Percentiles rank a stretch among this genome's conserved stretches.
phyloP scores from a whole-genome alignment of 2,888 invertebrate species.

The Drosophila suboccidentalis region DNA sequence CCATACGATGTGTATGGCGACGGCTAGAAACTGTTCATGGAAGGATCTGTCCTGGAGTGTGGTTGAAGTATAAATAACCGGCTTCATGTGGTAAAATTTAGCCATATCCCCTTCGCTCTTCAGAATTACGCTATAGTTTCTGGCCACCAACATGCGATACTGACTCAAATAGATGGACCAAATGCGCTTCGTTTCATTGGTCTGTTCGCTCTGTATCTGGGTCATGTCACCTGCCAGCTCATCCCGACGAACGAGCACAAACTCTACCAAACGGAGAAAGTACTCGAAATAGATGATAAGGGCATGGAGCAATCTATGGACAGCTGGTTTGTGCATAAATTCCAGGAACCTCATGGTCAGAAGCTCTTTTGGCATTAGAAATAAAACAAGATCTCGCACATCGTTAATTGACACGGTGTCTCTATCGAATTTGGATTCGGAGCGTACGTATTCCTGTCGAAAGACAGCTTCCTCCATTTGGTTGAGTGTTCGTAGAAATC shows the following conservation, averaged over 20 bases:
- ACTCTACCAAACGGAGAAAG: constrained; percentile 83
- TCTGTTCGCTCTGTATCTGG: constrained; percentile 80
- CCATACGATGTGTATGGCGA: constrained; percentile 83
- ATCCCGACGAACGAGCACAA: constrained; percentile 82
- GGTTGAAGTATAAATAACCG: constrained; percentile 76
- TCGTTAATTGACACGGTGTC: constrained; percentile 82
- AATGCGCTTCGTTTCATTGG: constrained; percentile 77
- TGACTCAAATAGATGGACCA: constrained; percentile 81
- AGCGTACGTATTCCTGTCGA: constrained; percentile 75
- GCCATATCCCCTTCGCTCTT: constrained; percentile 79
- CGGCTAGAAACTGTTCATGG: constrained; percentile 82
- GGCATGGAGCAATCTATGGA: constrained; percentile 80
- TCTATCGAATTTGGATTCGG: constrained; percentile 66
- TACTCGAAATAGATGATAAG: constrained; percentile 84
- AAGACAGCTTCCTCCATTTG: constrained; percentile 83
- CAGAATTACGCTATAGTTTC: constrained; percentile 83
- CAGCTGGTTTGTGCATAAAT: constrained; percentile 80
- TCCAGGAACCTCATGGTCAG: constrained; percentile 74
- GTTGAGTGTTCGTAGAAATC: constrained; percentile 76
- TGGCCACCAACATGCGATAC: constrained; percentile 82
- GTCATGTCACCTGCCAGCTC: constrained; percentile 75
- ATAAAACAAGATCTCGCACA: constrained; percentile 83
- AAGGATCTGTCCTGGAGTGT: constrained; percentile 75
- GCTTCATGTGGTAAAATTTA: constrained; percentile 79
- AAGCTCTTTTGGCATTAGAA: constrained; percentile 78